These are phyloP conservation scores for Vulpes ferrilata DNA, from an alignment of 2,113 vertebrate genomes.

Conservation along the genomic window DNA sequence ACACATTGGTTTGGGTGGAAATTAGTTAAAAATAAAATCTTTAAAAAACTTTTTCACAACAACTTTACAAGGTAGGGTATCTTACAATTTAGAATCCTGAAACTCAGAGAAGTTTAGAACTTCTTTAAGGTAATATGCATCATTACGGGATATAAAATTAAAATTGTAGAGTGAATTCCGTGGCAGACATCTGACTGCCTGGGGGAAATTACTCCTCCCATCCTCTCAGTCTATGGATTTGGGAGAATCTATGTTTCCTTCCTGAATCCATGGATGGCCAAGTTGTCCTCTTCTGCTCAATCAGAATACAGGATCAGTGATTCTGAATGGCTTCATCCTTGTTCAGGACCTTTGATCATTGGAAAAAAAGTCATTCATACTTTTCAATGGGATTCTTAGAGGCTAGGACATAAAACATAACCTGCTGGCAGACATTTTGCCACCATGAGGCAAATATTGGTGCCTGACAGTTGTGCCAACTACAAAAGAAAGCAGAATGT, in stretches of 20 bases:
- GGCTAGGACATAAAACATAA: not conserved
- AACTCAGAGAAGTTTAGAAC: not conserved
- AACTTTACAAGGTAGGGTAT: not conserved
- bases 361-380: not conserved
- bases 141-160: not conserved
- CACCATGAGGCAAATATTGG: not conserved
- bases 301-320: not conserved
- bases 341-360: not conserved
- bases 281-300: not conserved
- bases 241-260: not conserved
- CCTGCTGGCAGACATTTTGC: not conserved
- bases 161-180: not conserved
- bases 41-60: not conserved
- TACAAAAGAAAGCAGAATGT: not conserved
- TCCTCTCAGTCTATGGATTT: not conserved
- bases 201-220: not conserved
- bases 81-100: constrained; percentile 1
- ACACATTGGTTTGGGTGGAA: not conserved
- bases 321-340: not conserved
- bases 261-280: not conserved
- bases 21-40: not conserved
- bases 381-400: not conserved
- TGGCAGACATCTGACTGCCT: not conserved
- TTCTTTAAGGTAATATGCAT: not conserved
- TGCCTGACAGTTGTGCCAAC: not conserved